Percentiles rank a stretch among this genome's conserved stretches.
phyloP scores from a whole-genome alignment of 2,797 vertebrate genomes.

The Craterocephalus amniculus region DNA sequence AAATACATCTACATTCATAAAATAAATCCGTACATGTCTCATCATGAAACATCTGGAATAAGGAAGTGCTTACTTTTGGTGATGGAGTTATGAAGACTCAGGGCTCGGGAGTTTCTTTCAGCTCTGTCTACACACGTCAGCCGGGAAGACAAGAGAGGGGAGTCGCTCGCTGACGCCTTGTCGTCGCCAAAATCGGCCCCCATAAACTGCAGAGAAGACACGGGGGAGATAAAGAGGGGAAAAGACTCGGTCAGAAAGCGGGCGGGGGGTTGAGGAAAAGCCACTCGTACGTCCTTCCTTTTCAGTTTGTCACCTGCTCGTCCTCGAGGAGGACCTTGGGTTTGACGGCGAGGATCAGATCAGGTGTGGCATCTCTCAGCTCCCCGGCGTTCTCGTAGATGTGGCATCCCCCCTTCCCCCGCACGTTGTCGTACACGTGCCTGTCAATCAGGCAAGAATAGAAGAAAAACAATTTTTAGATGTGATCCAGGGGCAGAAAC shows the following conservation, averaged over 20 bases:
- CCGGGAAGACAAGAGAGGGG: slow-evolving; percentile 53
- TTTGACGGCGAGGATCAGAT: slow-evolving; percentile 88
- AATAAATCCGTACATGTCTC: neutral
- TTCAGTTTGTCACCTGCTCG: slow-evolving; percentile 75
- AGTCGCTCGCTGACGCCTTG: slow-evolving; percentile 79
- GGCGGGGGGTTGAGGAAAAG: slow-evolving; percentile 1
- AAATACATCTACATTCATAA: neutral
- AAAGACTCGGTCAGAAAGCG: slow-evolving; percentile 32
- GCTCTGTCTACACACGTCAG: slow-evolving; percentile 77
- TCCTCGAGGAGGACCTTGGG: slow-evolving; percentile 78
- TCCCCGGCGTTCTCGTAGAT: slow-evolving; percentile 81
- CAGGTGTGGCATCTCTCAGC: slow-evolving; percentile 85
- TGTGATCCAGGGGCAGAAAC: slow-evolving; percentile 47
- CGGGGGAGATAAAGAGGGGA: slow-evolving; percentile 27
- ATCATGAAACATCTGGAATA: neutral
- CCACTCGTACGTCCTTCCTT: slow-evolving; percentile 15
- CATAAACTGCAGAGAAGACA: slow-evolving; percentile 65
- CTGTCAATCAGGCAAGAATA: slow-evolving; percentile 49
- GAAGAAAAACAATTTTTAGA: slow-evolving; percentile 9
- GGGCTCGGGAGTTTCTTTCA: slow-evolving; percentile 85
- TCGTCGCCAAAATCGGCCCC: slow-evolving; percentile 73
- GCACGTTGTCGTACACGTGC: slow-evolving; percentile 79
- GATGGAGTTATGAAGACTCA: slow-evolving; percentile 87
- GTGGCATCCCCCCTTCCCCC: slow-evolving; percentile 60
- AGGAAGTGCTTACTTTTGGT: slow-evolving; percentile 75